Percentiles rank a stretch among this genome's conserved stretches.
phyloP scores from a whole-genome alignment of 1,140 invertebrate species.

The Neoseiulus cucumeris region DNA sequence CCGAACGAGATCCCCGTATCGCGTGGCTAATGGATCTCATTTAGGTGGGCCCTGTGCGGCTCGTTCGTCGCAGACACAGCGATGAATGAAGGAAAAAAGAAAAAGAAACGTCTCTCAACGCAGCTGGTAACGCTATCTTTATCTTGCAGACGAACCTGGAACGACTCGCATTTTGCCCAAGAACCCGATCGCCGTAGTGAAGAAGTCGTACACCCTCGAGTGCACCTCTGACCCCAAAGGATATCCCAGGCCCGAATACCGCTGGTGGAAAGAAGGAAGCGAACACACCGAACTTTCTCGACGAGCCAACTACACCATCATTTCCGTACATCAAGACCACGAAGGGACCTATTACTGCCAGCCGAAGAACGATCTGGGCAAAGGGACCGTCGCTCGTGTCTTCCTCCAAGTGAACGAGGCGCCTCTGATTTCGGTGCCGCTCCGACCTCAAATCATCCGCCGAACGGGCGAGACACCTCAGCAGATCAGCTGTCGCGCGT shows the following conservation, averaged over 20 bases:
- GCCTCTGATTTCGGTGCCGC: conserved; percentile 53
- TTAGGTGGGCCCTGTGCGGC: neutral
- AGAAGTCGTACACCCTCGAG: conserved; percentile 55
- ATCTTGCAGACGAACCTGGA: conserved; percentile 47
- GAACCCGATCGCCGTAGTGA: conserved; percentile 60
- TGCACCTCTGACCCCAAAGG: conserved; percentile 66
- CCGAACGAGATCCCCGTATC: neutral
- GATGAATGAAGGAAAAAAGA: neutral
- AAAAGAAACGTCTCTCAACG: neutral
- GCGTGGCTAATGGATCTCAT: neutral
- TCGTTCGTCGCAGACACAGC: too few species aligned
- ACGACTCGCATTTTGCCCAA: conserved; percentile 57
- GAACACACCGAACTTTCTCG: conserved; percentile 37
- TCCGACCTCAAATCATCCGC: conserved; percentile 39
- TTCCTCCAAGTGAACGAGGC: conserved; percentile 59
- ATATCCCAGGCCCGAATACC: conserved; percentile 63
- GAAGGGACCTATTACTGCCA: conserved; percentile 75
- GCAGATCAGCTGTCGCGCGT: conserved; percentile 54
- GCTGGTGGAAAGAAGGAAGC: conserved; percentile 59
- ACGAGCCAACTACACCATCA: conserved; percentile 61
- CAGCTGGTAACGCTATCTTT: neutral
- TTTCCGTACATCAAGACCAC: conserved; percentile 52
- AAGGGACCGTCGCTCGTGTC: conserved; percentile 56
- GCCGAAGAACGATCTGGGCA: conserved; percentile 65
- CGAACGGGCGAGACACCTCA: conserved; percentile 59